Percentiles rank a stretch among this genome's conserved stretches.
These are phyloP conservation scores for Rhogogaster chlorosoma DNA, from an alignment of 2,888 invertebrate genomes.

Conservation along the genomic window DNA sequence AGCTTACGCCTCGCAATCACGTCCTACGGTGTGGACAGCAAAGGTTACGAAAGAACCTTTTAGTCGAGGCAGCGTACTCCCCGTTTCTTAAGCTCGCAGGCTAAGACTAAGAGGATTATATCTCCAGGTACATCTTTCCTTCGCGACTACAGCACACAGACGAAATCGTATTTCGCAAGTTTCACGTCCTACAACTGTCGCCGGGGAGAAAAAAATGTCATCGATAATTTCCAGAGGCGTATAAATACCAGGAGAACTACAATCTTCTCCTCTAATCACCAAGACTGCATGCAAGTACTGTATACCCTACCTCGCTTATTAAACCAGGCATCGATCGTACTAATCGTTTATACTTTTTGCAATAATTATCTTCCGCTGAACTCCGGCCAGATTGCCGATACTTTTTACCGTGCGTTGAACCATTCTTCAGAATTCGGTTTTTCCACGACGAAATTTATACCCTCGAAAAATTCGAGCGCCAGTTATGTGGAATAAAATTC, in stretches of 20 bases:
- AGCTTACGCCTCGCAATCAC: not conserved
- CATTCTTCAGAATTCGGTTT: not conserved
- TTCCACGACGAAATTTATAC: not conserved
- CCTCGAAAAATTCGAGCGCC: not conserved
- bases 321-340: slow-evolving; percentile 15
- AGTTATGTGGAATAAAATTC: not conserved
- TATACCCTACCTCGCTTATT: not conserved
- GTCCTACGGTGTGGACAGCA: slow-evolving; percentile 21
- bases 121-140: not conserved
- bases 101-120: slow-evolving; percentile 47
- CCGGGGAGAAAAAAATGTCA: not conserved
- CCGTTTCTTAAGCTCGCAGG: slow-evolving; percentile 24
- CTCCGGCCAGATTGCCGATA: not conserved
- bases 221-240: not conserved
- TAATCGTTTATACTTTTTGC: slow-evolving; percentile 40
- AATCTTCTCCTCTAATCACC: slow-evolving; percentile 14
- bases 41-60: slow-evolving; percentile 41
- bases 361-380: not conserved
- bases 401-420: not conserved
- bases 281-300: not conserved
- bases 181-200: not conserved
- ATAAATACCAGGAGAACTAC: not conserved
- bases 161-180: slow-evolving; percentile 14
- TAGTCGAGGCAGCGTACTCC: not conserved
- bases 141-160: not conserved